phyloP scores from a whole-genome alignment of 2,888 invertebrate genomes.

The Azorinus chamasolen region DNA sequence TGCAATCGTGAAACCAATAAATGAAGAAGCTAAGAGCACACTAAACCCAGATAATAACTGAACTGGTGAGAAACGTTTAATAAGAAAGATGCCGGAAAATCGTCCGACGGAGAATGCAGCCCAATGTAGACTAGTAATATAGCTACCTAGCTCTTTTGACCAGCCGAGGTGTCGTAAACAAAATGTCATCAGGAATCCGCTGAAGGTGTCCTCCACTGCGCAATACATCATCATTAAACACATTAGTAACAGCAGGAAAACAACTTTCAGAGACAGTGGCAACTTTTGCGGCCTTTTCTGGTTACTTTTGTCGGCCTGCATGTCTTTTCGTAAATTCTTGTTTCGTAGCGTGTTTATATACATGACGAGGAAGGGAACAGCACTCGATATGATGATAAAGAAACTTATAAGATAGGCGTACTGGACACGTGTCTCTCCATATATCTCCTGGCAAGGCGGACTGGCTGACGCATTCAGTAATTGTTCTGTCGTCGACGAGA shows the following conservation, averaged over 20 bases:
- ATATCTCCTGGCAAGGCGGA: neutral
- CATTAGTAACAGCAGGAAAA: constrained; percentile 53
- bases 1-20: constrained; percentile 59
- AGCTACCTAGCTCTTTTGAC: constrained; percentile 44
- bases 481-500: too few species aligned
- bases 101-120: constrained; percentile 53
- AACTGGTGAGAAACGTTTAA: constrained; percentile 81
- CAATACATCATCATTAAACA: constrained; percentile 63
- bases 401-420: constrained; percentile 62
- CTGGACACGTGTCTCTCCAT: constrained; percentile 51
- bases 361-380: constrained; percentile 65
- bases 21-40: constrained; percentile 46
- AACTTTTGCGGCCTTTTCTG: constrained; percentile 54
- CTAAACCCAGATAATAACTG: constrained; percentile 82
- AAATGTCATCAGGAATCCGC: constrained; percentile 57
- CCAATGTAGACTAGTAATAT: constrained; percentile 51
- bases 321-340: constrained; percentile 27
- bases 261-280: constrained; percentile 42
- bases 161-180: constrained; percentile 46
- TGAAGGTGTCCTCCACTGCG: constrained; percentile 72
- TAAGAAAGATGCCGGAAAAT: constrained; percentile 63
- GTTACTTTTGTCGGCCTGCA: constrained; percentile 44
- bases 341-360: constrained; percentile 34
- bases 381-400: constrained; percentile 48
- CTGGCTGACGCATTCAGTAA: too few species aligned